Conservation (phyloP, 2,113 vertebrate genomes). For the Melanerpes aurifrons region DNA sequence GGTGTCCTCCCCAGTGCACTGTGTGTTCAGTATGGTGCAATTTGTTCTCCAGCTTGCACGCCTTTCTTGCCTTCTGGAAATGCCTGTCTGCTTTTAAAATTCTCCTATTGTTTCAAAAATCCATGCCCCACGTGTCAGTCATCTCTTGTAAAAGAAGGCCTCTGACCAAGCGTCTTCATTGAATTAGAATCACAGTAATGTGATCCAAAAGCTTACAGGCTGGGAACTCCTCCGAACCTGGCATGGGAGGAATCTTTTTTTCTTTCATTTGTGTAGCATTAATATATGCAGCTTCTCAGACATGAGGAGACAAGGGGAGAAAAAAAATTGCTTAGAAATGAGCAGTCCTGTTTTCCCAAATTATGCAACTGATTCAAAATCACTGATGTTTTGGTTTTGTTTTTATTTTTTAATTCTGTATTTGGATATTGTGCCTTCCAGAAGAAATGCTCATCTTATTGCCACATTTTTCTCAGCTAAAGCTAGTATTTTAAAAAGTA, state of each 20-base stretch:
- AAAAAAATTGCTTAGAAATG: slow-evolving; percentile 14
- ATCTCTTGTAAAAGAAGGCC: slow-evolving; percentile 6
- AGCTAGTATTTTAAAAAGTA: not conserved
- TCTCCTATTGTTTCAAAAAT: slow-evolving; percentile 25
- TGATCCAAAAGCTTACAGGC: slow-evolving; percentile 65
- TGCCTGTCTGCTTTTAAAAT: not conserved
- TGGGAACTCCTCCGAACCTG: not conserved
- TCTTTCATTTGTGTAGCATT: not conserved
- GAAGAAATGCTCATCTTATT: not conserved
- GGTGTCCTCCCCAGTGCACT: not conserved
- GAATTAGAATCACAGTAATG: slow-evolving; percentile 52
- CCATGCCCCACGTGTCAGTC: not conserved
- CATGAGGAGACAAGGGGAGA: not conserved
- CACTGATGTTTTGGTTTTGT: not conserved
- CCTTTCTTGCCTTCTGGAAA: not conserved
- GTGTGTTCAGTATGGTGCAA: not conserved
- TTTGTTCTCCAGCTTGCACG: not conserved
- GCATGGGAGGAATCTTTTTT: not conserved
- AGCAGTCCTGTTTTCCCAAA: not conserved
- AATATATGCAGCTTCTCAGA: not conserved
- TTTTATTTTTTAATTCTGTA: not conserved
- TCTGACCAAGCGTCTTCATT: not conserved
- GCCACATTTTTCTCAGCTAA: not conserved
- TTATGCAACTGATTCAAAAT: not conserved
- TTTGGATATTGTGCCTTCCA: not conserved